Percentiles rank a stretch among this genome's conserved stretches.
Evolutionary conservation across 2,888 invertebrate genomes (phyloP).

Genomic region (Volucella inanis): DNA sequence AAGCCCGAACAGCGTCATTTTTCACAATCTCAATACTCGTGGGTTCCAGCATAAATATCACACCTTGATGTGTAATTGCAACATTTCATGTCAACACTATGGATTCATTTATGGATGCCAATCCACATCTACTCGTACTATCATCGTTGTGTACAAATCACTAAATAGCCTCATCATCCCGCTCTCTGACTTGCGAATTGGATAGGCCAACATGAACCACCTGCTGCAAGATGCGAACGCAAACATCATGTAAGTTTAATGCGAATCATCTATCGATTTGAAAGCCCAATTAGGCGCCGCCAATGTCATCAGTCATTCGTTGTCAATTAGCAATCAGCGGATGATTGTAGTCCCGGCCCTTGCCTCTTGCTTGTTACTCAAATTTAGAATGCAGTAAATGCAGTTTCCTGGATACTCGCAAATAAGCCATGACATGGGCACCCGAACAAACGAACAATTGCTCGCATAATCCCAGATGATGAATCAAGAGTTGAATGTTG

Average conservation of each 20-base stretch:
- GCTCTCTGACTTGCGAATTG: not conserved
- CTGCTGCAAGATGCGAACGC: constrained; percentile 48
- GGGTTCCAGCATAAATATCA: constrained; percentile 22
- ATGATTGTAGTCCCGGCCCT: constrained; percentile 46
- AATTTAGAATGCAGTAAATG: constrained; percentile 60
- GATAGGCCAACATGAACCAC: constrained; percentile 38
- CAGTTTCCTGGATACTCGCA: constrained; percentile 60
- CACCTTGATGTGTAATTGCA: constrained; percentile 67
- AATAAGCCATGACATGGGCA: constrained; percentile 32
- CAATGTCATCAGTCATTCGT: constrained; percentile 70
- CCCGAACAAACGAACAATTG: constrained; percentile 16
- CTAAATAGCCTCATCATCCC: not conserved
- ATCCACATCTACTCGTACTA: no score
- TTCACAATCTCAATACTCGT: not conserved
- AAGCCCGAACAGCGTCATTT: constrained; percentile 10
- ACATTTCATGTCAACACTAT: constrained; percentile 67
- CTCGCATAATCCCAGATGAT: constrained; percentile 69
- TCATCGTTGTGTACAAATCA: not conserved
- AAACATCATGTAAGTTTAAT: constrained; percentile 48
- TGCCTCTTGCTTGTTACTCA: not conserved
- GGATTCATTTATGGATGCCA: not conserved
- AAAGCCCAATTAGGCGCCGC: constrained; percentile 71
- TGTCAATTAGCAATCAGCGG: constrained; percentile 71
- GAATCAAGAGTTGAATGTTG: constrained; percentile 48
- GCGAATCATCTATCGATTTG: constrained; percentile 67